Conservation (phyloP, 2,113 vertebrate species). For the Zeus faber region DNA sequence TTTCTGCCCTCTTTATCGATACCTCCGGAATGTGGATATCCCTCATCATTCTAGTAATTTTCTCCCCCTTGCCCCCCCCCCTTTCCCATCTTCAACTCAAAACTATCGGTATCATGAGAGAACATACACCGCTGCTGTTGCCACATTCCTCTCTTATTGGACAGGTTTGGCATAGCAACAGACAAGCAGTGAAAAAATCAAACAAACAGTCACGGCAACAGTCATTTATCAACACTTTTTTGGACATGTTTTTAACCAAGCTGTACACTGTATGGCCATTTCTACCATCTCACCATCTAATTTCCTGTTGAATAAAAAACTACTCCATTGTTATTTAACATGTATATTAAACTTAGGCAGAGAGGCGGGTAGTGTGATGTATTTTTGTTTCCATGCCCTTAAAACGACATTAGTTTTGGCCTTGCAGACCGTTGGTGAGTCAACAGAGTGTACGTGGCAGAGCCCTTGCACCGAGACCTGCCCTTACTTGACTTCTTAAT, state of each 20-base stretch:
- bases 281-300: too few relatives aligned
- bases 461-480: constrained; percentile 53
- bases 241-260: too few relatives aligned
- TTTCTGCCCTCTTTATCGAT: not conserved
- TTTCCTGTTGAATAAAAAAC: too few relatives aligned
- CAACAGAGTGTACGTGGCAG: constrained; percentile 22
- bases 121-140: constrained; percentile 18
- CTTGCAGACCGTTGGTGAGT: constrained; percentile 4
- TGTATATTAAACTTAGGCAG: too few relatives aligned
- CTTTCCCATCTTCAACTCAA: too few relatives aligned
- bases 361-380: too few relatives aligned
- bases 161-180: not conserved
- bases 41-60: too few relatives aligned
- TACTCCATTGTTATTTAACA: too few relatives aligned
- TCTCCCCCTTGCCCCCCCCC: not conserved
- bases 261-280: too few relatives aligned
- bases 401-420: constrained; percentile 14
- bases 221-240: too few relatives aligned
- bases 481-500: constrained; percentile 76
- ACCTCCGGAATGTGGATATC: too few relatives aligned
- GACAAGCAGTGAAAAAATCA: not conserved
- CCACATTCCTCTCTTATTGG: constrained; percentile 5
- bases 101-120: too few relatives aligned
- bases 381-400: constrained; percentile 4
- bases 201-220: not conserved